Conservation (phyloP, 2,888 invertebrate species). For the Eupithecia pulchellata region DNA sequence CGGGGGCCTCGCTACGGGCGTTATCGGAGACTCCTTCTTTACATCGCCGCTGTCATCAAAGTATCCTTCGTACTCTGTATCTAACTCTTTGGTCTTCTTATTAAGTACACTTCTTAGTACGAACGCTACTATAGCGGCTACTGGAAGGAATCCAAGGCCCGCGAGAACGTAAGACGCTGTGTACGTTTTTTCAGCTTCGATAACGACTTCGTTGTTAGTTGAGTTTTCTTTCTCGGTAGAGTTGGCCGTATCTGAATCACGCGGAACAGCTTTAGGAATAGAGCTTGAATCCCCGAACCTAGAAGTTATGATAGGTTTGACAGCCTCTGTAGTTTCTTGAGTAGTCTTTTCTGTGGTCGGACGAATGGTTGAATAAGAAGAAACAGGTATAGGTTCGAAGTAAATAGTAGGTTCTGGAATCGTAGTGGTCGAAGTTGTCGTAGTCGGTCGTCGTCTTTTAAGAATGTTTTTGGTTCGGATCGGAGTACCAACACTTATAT, state of each 20-base stretch:
- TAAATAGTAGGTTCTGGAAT: constrained; percentile 48
- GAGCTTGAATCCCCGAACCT: constrained; percentile 74
- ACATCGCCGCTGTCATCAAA: constrained; percentile 85
- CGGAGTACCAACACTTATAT: constrained; percentile 44
- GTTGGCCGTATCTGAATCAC: constrained; percentile 56
- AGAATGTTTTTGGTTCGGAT: constrained; percentile 66
- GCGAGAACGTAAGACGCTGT: constrained; percentile 87
- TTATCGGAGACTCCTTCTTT: constrained; percentile 81
- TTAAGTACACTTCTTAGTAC: constrained; percentile 83
- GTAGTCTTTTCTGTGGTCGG: constrained; percentile 42
- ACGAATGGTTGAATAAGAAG: constrained; percentile 7
- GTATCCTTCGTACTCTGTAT: constrained; percentile 86
- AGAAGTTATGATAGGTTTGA: constrained; percentile 73
- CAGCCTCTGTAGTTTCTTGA: constrained; percentile 54
- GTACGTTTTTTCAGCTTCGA: constrained; percentile 86
- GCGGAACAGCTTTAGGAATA: constrained; percentile 57
- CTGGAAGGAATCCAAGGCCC: constrained; percentile 86
- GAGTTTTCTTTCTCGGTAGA: constrained; percentile 57
- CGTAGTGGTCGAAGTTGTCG: constrained; percentile 71
- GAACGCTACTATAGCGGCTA: constrained; percentile 85
- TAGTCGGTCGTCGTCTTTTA: constrained; percentile 76
- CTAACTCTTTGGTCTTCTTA: constrained; percentile 83
- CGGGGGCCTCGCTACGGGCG: constrained; percentile 85
- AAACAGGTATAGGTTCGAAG: constrained; percentile 22
- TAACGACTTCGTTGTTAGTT: constrained; percentile 76